Conservation (phyloP, 1,140 invertebrate genomes). For the Cryptotermes secundus region DNA sequence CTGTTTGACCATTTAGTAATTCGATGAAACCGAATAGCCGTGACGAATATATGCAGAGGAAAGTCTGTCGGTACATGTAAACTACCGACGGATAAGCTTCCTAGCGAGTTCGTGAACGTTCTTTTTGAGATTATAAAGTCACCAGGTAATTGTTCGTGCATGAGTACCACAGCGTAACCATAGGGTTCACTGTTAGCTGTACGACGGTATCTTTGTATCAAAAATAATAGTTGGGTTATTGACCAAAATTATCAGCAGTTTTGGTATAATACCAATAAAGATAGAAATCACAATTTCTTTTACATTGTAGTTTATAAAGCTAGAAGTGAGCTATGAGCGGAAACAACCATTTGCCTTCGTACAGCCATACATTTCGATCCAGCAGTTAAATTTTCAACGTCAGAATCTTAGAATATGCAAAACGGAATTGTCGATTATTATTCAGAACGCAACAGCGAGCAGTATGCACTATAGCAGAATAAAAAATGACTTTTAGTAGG, state of each 20-base stretch:
- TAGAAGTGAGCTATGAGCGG: no score
- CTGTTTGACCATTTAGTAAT: no score
- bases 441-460: no score
- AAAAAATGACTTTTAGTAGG: no score
- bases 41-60: no score
- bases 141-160: background rate
- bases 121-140: background rate
- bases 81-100: background rate
- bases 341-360: no score
- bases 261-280: background rate
- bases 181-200: background rate
- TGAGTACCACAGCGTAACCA: background rate
- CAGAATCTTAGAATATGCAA: no score
- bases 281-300: background rate
- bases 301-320: background rate
- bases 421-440: no score
- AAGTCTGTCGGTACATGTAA: background rate
- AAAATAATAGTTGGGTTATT: background rate
- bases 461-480: no score
- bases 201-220: background rate
- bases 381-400: no score
- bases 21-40: no score
- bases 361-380: no score
- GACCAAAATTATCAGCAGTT: background rate
- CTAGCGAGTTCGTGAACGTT: background rate